Base-by-base conservation (phyloP, 2,797 vertebrate species). In the Synanceia verrucosa region DNA sequence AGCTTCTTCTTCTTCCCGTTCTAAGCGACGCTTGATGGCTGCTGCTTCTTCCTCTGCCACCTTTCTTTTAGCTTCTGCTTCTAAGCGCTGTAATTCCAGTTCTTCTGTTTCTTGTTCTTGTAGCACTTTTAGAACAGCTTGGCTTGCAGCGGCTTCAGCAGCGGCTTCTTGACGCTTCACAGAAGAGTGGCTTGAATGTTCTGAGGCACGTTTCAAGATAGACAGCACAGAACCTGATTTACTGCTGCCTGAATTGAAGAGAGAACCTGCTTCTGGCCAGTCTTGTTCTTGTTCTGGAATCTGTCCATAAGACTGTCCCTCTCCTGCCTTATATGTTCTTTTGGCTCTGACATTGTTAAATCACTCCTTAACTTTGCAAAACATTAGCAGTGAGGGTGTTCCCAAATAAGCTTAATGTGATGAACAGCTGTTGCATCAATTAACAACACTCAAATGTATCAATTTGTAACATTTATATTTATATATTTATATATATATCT, bases 61-160 rank as follows among this genome's bases (percentile, higher is more conserved):
- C n/a, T 21, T 83, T 10, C 8, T 79, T 47, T 63, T 77, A 16
- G 23, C 58, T 53, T 81, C 60, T 9, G 34, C 62, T 72, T 85
- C 57, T 18, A 83, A 37, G 6, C 1, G 6, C 7, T 59, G 21
- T 9, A 86, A 58, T 60, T 84, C 76, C 36, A 56, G 1, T 44
- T 83, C 70, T 76, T 82, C 80, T 1, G 0, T 79, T 59, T 81
- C 63, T 82, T 86, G 73, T 64, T 81, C 65, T 57, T 84, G 1
- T 41, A 79, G 70, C 34, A 82, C 76, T 55, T 62, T n/a, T 6
- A 82, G 76, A 80, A 83, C 57, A 74, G 83, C 80, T 58, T 74
- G 55, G 26, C 68, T 75, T 78, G 80, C 82, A 65, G 78, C 73
- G 36, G 58, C 58, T 0, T 82, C 78, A 16, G 79, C 39, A 1